Percentiles rank a stretch among this genome's conserved stretches.
These are phyloP conservation scores for Lagria hirta DNA, from an alignment of 2,888 invertebrate genomes.

Conservation along the genomic window DNA sequence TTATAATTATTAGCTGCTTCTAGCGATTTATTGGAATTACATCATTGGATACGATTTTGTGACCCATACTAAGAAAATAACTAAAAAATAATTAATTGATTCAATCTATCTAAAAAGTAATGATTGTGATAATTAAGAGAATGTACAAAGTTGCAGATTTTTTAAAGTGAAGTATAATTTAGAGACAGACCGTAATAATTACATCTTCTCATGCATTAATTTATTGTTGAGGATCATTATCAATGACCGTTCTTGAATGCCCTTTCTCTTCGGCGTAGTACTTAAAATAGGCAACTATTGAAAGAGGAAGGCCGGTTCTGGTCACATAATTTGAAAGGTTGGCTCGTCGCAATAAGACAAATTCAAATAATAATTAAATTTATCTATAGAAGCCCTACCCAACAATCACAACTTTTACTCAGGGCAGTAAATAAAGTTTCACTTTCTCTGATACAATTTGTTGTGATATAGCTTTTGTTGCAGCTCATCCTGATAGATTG, in stretches of 20 bases:
- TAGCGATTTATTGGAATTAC: no score
- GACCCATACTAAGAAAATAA: no score
- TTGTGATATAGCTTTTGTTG: slow-evolving; percentile 14
- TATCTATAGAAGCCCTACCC: slow-evolving; percentile 27
- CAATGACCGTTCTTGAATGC: slow-evolving; percentile 21
- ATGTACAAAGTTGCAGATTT: slow-evolving; percentile 6
- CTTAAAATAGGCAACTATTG: slow-evolving; percentile 1
- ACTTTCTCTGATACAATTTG: slow-evolving; percentile 27
- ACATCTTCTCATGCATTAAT: no score
- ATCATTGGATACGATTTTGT: no score
- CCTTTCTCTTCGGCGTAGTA: slow-evolving; percentile 11
- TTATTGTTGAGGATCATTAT: slow-evolving; percentile 2
- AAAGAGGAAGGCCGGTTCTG: slow-evolving; percentile 19
- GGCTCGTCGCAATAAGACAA: slow-evolving; percentile 10
- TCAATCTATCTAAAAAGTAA: no score
- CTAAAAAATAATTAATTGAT: no score
- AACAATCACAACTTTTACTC: slow-evolving; percentile 32
- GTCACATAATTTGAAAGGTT: slow-evolving; percentile 22
- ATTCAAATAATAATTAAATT: slow-evolving; percentile 27
- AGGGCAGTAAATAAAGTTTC: slow-evolving; percentile 24
- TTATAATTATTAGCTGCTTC: no score
- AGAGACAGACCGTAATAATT: slow-evolving; percentile 4
- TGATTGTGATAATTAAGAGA: slow-evolving; percentile 14
- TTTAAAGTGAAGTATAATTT: slow-evolving; percentile 1
- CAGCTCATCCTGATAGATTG: no score